phyloP scores from a whole-genome alignment of 2,888 invertebrate species.

The Drepanosiphum platanoidis region DNA sequence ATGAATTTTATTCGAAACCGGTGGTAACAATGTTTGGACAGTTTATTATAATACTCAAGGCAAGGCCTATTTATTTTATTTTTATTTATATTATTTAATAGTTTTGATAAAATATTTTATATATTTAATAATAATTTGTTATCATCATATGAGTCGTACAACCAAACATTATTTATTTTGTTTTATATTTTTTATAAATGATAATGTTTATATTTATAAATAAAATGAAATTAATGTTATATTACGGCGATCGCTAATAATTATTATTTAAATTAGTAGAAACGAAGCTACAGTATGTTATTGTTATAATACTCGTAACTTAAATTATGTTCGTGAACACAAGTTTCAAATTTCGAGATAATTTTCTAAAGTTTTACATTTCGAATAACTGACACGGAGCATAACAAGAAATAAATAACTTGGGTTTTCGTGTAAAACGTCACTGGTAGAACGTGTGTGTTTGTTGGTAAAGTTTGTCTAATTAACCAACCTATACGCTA shows the following conservation, averaged over 20 bases:
- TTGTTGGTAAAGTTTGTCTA: neutral
- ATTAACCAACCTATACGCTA: conserved; percentile 6
- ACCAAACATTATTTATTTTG: too few species aligned
- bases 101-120: too few species aligned
- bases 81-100: too few species aligned
- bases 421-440: conserved; percentile 8
- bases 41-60: too few species aligned
- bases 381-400: neutral
- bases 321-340: neutral
- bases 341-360: conserved; percentile 18
- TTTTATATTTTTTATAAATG: too few species aligned
- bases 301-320: neutral
- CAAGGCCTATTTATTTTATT: too few species aligned
- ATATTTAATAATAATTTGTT: too few species aligned
- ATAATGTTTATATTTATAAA: too few species aligned
- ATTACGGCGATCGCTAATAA: neutral
- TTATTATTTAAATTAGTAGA: conserved; percentile 20
- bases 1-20: too few species aligned
- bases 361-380: conserved; percentile 27
- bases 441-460: neutral
- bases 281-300: neutral
- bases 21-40: too few species aligned
- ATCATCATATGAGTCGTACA: too few species aligned
- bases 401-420: conserved; percentile 29
- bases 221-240: neutral